phyloP scores from a whole-genome alignment of 2,888 invertebrate genomes.

The Fragum fragum region DNA sequence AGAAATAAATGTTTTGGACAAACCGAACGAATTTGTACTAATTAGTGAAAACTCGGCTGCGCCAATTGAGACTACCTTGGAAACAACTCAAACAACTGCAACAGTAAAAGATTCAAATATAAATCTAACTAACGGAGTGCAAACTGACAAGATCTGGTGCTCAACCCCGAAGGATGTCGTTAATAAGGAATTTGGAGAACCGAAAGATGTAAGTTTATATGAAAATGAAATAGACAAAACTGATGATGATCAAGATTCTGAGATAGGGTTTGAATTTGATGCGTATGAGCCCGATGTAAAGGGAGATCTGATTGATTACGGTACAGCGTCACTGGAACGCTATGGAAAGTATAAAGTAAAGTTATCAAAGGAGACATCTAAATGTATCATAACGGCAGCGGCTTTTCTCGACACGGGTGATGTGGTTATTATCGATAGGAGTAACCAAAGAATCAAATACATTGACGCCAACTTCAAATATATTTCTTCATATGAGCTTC shows the following conservation, averaged over 20 bases:
- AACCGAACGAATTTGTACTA: not conserved
- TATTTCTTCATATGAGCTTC: slow-evolving; percentile 51
- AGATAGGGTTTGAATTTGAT: slow-evolving; percentile 5
- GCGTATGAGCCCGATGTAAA: not conserved
- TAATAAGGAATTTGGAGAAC: not conserved
- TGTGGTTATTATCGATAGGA: slow-evolving; percentile 54
- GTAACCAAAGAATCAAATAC: slow-evolving; percentile 56
- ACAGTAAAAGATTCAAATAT: not conserved
- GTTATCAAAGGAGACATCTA: slow-evolving; percentile 42
- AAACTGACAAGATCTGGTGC: not conserved
- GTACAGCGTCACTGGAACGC: slow-evolving; percentile 18
- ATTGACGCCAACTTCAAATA: slow-evolving; percentile 54
- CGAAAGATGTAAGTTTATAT: not conserved
- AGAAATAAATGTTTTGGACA: not conserved
- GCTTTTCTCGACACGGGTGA: slow-evolving; percentile 56
- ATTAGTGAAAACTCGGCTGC: slow-evolving; percentile 9
- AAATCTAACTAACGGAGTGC: not conserved
- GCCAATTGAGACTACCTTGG: slow-evolving; percentile 11
- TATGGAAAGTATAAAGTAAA: slow-evolving; percentile 62
- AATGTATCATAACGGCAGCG: slow-evolving; percentile 52
- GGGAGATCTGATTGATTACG: slow-evolving; percentile 14
- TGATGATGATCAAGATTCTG: not conserved
- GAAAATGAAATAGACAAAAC: not conserved
- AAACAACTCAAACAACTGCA: not conserved
- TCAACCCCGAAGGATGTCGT: not conserved